A percentile compares a stretch with the other conserved stretches of the same genome.
phyloP scores from a whole-genome alignment of 2,113 vertebrate species.

The Ctenomys sociabilis region DNA sequence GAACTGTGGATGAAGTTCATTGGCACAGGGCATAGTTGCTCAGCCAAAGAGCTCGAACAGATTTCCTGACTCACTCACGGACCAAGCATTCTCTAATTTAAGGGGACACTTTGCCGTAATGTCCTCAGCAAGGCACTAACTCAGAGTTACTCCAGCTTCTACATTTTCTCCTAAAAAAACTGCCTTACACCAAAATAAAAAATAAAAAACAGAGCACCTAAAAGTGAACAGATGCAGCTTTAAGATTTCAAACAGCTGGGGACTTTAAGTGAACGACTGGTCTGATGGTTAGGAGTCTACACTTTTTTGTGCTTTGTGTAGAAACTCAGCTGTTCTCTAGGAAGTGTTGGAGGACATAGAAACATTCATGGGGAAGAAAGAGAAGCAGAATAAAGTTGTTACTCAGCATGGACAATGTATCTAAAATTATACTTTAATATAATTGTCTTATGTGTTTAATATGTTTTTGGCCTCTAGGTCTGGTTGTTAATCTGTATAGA shows the following conservation, averaged over 20 bases:
- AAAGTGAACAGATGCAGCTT: background rate
- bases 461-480: background rate
- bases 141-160: background rate
- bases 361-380: background rate
- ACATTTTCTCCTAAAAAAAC: background rate
- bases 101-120: background rate
- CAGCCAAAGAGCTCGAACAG: background rate
- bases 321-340: background rate
- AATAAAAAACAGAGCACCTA: background rate
- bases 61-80: background rate
- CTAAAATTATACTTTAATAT: background rate
- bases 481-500: background rate
- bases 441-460: background rate
- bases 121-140: background rate
- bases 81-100: background rate
- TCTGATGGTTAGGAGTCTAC: background rate
- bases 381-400: background rate
- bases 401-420: background rate
- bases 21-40: background rate
- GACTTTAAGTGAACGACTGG: background rate
- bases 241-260: background rate
- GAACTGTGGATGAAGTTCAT: background rate
- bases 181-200: background rate
- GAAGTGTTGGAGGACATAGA: background rate
- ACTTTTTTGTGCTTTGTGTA: background rate